A percentile compares a stretch with the other conserved stretches of the same genome.
Conservation (phyloP, 2,113 vertebrate genomes). For the Cricetomys ansorgei region DNA sequence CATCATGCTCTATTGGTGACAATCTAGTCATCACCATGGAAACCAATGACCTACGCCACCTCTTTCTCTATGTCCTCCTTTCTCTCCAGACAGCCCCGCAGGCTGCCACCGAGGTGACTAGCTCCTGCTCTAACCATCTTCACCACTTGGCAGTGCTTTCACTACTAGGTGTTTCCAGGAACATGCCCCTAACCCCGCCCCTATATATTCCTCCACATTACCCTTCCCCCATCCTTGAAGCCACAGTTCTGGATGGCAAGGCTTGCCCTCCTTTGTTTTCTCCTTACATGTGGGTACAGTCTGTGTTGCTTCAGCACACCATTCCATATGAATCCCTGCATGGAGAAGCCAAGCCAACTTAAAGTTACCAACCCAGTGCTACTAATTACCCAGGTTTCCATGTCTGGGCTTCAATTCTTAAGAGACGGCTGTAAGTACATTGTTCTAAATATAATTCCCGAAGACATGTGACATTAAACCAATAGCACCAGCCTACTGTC, state of each 20-base stretch:
- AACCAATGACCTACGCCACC: constrained; percentile 51
- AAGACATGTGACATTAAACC: constrained; percentile 30
- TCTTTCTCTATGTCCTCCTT: constrained; percentile 37
- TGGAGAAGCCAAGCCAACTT: not conserved
- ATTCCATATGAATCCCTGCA: not conserved
- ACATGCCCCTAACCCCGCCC: not conserved
- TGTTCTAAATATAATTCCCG: constrained; percentile 7
- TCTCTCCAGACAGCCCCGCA: constrained; percentile 27
- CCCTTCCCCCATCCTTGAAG: not conserved
- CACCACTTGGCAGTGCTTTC: not conserved
- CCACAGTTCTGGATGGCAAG: not conserved
- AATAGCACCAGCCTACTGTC: not conserved
- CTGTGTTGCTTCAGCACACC: not conserved
- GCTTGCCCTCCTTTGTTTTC: not conserved
- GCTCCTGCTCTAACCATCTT: not conserved
- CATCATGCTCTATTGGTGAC: constrained; percentile 37
- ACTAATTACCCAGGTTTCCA: not conserved
- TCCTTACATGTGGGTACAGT: not conserved
- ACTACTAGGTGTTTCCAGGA: not conserved
- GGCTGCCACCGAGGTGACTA: constrained; percentile 16
- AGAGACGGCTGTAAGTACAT: not conserved
- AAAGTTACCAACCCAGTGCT: not conserved
- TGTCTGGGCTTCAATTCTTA: not conserved
- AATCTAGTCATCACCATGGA: constrained; percentile 63
- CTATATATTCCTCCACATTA: not conserved